Base-by-base conservation (phyloP, 2,113 vertebrate genomes). In the Archilochus colubris region DNA sequence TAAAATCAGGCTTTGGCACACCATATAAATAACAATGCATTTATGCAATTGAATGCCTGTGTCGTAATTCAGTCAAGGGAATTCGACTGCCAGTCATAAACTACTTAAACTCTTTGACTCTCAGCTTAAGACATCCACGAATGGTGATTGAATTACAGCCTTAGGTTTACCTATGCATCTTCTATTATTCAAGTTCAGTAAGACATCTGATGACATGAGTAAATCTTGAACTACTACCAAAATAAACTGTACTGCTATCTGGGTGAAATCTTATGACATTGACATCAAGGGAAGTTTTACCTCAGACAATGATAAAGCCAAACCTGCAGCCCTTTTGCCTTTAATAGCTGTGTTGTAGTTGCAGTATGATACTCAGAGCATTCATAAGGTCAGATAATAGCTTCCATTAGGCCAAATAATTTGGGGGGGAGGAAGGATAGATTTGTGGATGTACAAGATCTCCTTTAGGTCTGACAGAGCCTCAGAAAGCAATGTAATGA, bases 31-130 rank as follows among this genome's bases (percentile, higher is more conserved):
- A 92, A 93, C 93, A 95, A 95, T 80, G 85, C 88, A 90, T 59
- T 91, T 92, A 48, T 66, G 83, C 91, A 96, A 95, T 84, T 95
- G 94, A 96, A 90, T 95, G 94, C 74, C 91, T 79, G 51, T 48
- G 82, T 67, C 91, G 91, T 95, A 95, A 89, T 94, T 94, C 91
- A 93, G 88, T 92, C 88, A 91, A 92, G 69, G 87, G 93, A 87
- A 53, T 86, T 94, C 94, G 88, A 62, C 82, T 46, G 44, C 73
- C 14, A 27, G 38, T 95, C 94, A 92, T 93, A 83, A 96, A 95
- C 82, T 72, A 55, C 83, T 94, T 93, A 89, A 95, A 33, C 75
- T 88, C 48, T 74, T 86, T 33, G 75, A 93, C 88, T 95, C 91
- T 80, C 87, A 38, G 66, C 84, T 63, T 92, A 93, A 92, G 77